Percentiles rank a stretch among this genome's conserved stretches.
Conservation (phyloP, 2,797 vertebrate species). For the Molossus alvarezi region DNA sequence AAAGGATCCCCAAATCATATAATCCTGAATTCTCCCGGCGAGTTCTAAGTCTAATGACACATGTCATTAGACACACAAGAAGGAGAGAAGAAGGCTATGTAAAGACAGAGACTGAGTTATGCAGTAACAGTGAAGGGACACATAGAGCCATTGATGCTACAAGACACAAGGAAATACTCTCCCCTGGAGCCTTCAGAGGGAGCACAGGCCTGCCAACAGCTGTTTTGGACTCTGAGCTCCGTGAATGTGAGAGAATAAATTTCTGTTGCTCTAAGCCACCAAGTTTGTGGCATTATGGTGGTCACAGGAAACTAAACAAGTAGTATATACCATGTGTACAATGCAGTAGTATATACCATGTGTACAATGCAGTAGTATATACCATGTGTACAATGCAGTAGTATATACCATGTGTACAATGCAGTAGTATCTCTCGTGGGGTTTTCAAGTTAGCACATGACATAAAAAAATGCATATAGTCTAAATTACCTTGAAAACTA, state of each 20-base stretch:
- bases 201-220: not conserved
- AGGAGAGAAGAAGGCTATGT: not conserved
- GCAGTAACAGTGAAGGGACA: not conserved
- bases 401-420: not conserved
- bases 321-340: not conserved
- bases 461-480: conserved; percentile 6
- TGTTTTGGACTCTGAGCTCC: not conserved
- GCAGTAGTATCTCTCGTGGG: not conserved
- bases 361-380: not conserved
- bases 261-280: not conserved
- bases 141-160: not conserved
- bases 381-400: not conserved
- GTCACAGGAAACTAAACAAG: not conserved
- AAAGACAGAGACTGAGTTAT: not conserved
- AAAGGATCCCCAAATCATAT: conserved; percentile 29
- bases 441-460: not conserved
- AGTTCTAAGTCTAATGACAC: not conserved
- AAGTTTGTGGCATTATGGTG: not conserved
- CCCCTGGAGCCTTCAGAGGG: not conserved
- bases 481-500: conserved; percentile 46
- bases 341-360: not conserved
- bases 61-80: not conserved
- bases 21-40: not conserved
- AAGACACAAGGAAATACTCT: conserved; percentile 14
- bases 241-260: not conserved